Evolutionary conservation across 2,888 invertebrate genomes (phyloP).

Genomic region (Drosophila sordidula): DNA sequence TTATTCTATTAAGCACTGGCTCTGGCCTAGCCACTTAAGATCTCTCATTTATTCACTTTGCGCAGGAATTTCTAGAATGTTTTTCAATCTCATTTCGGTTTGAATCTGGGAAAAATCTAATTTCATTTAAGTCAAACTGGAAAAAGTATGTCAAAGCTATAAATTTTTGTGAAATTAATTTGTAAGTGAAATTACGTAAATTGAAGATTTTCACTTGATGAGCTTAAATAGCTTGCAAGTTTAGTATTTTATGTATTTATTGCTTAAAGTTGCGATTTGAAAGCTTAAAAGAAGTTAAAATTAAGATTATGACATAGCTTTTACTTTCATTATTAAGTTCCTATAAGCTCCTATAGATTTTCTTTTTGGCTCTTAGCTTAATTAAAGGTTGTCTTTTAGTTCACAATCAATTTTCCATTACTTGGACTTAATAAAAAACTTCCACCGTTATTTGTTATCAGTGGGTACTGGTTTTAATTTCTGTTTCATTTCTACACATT

Average conservation of each 20-base stretch:
- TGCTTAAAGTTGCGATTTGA: neutral
- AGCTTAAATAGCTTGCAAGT: neutral
- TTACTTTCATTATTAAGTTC: too few species aligned
- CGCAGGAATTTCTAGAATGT: conserved; percentile 3
- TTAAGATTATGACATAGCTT: too few species aligned
- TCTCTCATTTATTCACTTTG: conserved; percentile 13
- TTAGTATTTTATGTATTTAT: neutral
- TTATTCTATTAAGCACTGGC: conserved; percentile 56
- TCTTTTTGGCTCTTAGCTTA: too few species aligned
- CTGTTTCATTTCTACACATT: neutral
- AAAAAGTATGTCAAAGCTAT: conserved; percentile 18
- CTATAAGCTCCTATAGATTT: too few species aligned
- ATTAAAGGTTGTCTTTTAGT: too few species aligned
- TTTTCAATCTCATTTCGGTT: conserved; percentile 9
- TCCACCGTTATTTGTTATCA: too few species aligned
- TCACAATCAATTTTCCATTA: too few species aligned
- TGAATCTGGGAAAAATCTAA: conserved; percentile 8
- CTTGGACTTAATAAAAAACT: too few species aligned
- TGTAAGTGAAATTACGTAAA: conserved; percentile 3
- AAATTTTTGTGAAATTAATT: conserved; percentile 33
- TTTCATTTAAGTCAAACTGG: neutral
- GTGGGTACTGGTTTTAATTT: neutral
- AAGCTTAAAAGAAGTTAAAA: neutral
- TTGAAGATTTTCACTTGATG: too few species aligned
- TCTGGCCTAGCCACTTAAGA: conserved; percentile 9